Conservation (phyloP, 2,113 vertebrate species). For the Ageneiosus marmoratus region DNA sequence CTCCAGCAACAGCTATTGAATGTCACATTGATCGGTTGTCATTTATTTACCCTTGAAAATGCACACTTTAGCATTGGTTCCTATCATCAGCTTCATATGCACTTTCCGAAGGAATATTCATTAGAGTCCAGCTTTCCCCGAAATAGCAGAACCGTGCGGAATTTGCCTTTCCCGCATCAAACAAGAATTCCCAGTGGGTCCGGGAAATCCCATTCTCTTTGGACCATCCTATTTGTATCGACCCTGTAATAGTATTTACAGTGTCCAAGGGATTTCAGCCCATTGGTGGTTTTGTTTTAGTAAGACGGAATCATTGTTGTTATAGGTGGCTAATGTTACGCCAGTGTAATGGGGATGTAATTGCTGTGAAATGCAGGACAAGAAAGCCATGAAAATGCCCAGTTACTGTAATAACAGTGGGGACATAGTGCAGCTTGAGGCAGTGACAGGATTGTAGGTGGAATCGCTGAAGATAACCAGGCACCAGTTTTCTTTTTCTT, state of each 20-base stretch:
- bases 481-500: background rate
- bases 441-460: constrained; percentile 8
- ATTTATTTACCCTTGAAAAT: constrained; percentile 42
- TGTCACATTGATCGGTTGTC: constrained; percentile 36
- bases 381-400: constrained; percentile 37
- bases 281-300: constrained; percentile 67
- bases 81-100: constrained; percentile 1
- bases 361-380: constrained; percentile 41
- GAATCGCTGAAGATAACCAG: constrained; percentile 17
- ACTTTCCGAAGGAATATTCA: constrained; percentile 38
- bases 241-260: constrained; percentile 71
- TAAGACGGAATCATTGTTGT: constrained; percentile 56
- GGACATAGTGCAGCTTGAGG: constrained; percentile 23
- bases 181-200: constrained; percentile 60
- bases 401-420: constrained; percentile 42
- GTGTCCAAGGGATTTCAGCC: constrained; percentile 70
- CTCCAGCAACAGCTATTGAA: constrained; percentile 8
- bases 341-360: constrained; percentile 40
- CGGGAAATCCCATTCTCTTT: constrained; percentile 59
- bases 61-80: constrained; percentile 26
- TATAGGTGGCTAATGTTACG: constrained; percentile 58
- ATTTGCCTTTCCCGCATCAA: constrained; percentile 54
- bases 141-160: constrained; percentile 42
- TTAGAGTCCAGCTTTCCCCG: constrained; percentile 44
- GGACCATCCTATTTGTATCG: constrained; percentile 72